Evolutionary conservation across 2,888 invertebrate species (phyloP).

Genomic region (Amphimallon solstitiale): DNA sequence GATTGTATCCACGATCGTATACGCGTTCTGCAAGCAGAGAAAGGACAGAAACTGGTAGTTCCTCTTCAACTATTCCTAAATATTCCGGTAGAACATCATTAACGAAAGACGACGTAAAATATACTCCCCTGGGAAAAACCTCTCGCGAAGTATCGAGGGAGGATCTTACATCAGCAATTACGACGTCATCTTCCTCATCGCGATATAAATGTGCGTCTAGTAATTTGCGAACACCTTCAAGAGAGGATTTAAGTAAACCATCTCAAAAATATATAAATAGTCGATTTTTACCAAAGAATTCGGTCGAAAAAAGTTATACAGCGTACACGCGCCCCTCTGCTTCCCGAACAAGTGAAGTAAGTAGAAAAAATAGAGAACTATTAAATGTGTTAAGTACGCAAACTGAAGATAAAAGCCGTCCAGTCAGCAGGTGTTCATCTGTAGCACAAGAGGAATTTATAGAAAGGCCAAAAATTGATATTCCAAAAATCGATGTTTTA

Average conservation of each 20-base stretch:
- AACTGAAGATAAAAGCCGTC: slow-evolving; percentile 52
- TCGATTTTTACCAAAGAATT: slow-evolving; percentile 61
- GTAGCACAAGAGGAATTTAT: slow-evolving; percentile 52
- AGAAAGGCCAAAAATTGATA: slow-evolving; percentile 29
- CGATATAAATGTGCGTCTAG: slow-evolving; percentile 37
- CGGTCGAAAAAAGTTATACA: slow-evolving; percentile 61
- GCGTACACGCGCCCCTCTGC: slow-evolving; percentile 58
- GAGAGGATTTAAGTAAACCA: slow-evolving; percentile 56
- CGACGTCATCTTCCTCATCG: slow-evolving; percentile 14
- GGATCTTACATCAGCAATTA: slow-evolving; percentile 42
- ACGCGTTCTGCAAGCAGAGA: slow-evolving; percentile 58
- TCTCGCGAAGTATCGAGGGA: slow-evolving; percentile 50
- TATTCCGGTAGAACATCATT: slow-evolving; percentile 53
- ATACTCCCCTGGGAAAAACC: slow-evolving; percentile 48
- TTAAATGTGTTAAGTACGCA: slow-evolving; percentile 58
- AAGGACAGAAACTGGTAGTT: slow-evolving; percentile 53
- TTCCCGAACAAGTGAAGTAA: slow-evolving; percentile 56
- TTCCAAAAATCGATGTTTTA: slow-evolving; percentile 13
- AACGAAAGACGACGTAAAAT: slow-evolving; percentile 53
- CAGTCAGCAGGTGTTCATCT: slow-evolving; percentile 58
- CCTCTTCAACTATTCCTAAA: slow-evolving; percentile 53
- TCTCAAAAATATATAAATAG: slow-evolving; percentile 62
- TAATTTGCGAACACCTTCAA: slow-evolving; percentile 54
- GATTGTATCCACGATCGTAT: slow-evolving; percentile 66
- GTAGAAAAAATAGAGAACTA: slow-evolving; percentile 60